These are phyloP conservation scores for Rhopalosiphum nymphaeae DNA, from an alignment of 2,888 invertebrate genomes.

Conservation along the genomic window DNA sequence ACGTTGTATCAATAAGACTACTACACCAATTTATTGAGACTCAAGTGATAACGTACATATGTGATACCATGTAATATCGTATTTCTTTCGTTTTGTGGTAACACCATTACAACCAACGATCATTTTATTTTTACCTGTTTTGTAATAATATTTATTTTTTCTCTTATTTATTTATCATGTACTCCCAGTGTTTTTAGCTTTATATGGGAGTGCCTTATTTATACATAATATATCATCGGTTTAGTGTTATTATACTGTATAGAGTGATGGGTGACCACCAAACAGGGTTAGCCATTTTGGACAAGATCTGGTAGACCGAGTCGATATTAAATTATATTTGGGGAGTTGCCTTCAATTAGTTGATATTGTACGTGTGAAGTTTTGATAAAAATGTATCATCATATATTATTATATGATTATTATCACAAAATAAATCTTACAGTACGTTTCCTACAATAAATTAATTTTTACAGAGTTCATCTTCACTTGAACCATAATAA, in stretches of 20 bases:
- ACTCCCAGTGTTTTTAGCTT: neutral
- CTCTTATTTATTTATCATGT: neutral
- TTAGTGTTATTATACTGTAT: neutral
- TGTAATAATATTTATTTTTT: neutral
- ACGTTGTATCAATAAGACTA: neutral
- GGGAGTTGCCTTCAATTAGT: slow-evolving; percentile 25
- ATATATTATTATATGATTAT: neutral
- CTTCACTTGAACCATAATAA: neutral
- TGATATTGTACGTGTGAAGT: neutral
- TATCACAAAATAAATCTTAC: neutral
- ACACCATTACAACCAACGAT: neutral
- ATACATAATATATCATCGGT: neutral
- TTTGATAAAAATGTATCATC: slow-evolving; percentile 19
- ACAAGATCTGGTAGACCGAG: slow-evolving; percentile 52
- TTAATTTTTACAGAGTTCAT: too few relatives aligned
- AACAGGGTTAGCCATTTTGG: slow-evolving; percentile 55
- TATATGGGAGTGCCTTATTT: neutral
- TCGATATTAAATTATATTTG: slow-evolving; percentile 35
- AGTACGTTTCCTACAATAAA: neutral
- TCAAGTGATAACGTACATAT: neutral
- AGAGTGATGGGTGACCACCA: slow-evolving; percentile 34
- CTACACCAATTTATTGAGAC: neutral
- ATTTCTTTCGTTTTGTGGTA: neutral
- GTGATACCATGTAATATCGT: neutral
- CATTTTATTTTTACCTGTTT: slow-evolving; percentile 21